These are phyloP conservation scores for Diabrotica virgifera DNA, from an alignment of 1,140 invertebrate genomes.

Conservation along the genomic window DNA sequence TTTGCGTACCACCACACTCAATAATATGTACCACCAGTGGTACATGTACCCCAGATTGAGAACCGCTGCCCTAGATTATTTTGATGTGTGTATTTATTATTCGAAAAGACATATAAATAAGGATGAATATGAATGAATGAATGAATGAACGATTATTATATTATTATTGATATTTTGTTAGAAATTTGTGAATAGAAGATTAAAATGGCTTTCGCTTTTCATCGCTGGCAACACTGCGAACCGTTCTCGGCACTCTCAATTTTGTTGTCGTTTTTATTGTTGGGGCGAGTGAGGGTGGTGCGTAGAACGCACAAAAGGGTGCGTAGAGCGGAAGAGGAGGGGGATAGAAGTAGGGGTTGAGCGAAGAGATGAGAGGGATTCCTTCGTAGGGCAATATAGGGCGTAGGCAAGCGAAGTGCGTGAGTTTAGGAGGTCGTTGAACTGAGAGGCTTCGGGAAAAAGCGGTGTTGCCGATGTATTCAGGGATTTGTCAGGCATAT, in stretches of 20 bases:
- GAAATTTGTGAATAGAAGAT: no score
- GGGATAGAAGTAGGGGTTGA: background rate
- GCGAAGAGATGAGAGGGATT: conserved; percentile 1
- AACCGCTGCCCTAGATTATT: no score
- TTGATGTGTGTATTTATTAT: no score
- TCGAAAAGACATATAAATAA: no score
- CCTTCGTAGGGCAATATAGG: conserved; percentile 16
- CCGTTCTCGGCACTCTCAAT: background rate
- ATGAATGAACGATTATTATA: no score
- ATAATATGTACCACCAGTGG: no score
- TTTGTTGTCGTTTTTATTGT: conserved; percentile 3
- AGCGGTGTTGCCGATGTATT: background rate
- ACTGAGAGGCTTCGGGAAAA: background rate
- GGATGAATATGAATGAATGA: no score
- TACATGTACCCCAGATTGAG: no score
- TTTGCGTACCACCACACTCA: no score
- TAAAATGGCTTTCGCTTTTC: no score
- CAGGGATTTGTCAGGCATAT: background rate
- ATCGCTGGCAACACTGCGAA: background rate
- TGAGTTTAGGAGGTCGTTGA: background rate
- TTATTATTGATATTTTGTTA: no score
- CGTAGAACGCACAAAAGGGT: background rate
- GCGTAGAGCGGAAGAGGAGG: background rate
- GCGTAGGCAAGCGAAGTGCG: conserved; percentile 6
- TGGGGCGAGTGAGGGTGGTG: background rate